Conservation (phyloP, 2,797 vertebrate genomes). For the Erpetoichthys calabaricus region DNA sequence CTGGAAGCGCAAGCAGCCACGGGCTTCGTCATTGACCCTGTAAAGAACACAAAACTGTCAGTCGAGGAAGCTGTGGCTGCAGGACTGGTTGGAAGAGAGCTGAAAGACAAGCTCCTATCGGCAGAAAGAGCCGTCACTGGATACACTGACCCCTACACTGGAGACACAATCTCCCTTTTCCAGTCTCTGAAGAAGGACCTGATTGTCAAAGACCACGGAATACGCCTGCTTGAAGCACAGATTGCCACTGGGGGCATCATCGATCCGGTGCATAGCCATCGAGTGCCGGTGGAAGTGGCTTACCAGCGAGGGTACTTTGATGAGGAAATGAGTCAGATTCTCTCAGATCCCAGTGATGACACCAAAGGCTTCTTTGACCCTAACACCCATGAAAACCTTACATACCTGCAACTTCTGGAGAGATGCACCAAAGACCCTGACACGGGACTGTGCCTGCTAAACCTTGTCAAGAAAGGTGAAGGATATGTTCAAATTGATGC, state of each 20-base stretch:
- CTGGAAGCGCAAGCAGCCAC: constrained; percentile 55
- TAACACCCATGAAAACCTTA: constrained; percentile 74
- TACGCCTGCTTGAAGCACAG: constrained; percentile 67
- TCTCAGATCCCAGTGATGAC: constrained; percentile 61
- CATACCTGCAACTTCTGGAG: constrained; percentile 72
- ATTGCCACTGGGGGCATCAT: constrained; percentile 72
- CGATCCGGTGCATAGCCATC: constrained; percentile 67
- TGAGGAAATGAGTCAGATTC: constrained; percentile 57
- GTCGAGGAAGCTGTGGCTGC: constrained; percentile 42
- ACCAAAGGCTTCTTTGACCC: constrained; percentile 83
- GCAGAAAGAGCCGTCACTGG: constrained; percentile 46
- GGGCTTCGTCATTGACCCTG: constrained; percentile 47
- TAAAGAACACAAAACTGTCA: constrained; percentile 33
- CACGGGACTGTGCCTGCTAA: no score
- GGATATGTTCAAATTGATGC: constrained; percentile 48
- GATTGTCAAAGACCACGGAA: constrained; percentile 52
- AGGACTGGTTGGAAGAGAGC: constrained; percentile 39
- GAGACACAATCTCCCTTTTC: constrained; percentile 38
- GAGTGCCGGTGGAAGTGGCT: constrained; percentile 67
- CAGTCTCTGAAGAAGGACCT: constrained; percentile 55
- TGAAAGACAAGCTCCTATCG: constrained; percentile 38
- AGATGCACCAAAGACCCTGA: no score
- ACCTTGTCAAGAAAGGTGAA: constrained; percentile 60
- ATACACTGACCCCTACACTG: constrained; percentile 44
- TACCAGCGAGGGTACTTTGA: constrained; percentile 64